phyloP scores from a whole-genome alignment of 2,888 invertebrate species.

The Petrolisthes manimaculis region DNA sequence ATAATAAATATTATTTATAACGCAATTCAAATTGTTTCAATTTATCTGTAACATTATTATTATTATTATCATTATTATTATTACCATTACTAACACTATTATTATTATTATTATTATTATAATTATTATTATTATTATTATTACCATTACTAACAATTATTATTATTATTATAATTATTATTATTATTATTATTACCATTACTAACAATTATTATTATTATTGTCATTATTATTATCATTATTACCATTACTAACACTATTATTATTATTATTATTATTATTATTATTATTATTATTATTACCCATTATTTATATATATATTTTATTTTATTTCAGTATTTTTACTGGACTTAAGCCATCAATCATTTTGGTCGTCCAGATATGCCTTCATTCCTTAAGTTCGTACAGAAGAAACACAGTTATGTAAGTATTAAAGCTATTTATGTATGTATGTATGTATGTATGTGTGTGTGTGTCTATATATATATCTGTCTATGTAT shows the following conservation, averaged over 20 bases:
- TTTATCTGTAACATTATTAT: too few relatives aligned
- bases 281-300: not conserved
- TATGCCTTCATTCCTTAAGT: slow-evolving; percentile 95
- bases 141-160: not conserved
- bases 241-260: too few relatives aligned
- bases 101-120: not conserved
- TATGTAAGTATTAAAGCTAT: slow-evolving; percentile 83
- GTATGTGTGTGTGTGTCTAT: too few relatives aligned
- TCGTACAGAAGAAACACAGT: slow-evolving; percentile 95
- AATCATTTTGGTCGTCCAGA: too few relatives aligned
- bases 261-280: too few relatives aligned
- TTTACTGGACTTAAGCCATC: slow-evolving; percentile 94
- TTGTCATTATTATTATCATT: not conserved
- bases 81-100: too few relatives aligned
- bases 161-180: not conserved
- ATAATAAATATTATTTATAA: not conserved
- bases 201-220: not conserved
- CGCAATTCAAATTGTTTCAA: too few relatives aligned
- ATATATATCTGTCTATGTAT: too few relatives aligned
- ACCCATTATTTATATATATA: not conserved
- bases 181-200: not conserved
- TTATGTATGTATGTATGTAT: too few relatives aligned
- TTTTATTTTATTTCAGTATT: slow-evolving; percentile 76
- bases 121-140: not conserved
- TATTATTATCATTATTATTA: not conserved